phyloP scores from a whole-genome alignment of 2,113 vertebrate genomes.

The Nicator chloris region DNA sequence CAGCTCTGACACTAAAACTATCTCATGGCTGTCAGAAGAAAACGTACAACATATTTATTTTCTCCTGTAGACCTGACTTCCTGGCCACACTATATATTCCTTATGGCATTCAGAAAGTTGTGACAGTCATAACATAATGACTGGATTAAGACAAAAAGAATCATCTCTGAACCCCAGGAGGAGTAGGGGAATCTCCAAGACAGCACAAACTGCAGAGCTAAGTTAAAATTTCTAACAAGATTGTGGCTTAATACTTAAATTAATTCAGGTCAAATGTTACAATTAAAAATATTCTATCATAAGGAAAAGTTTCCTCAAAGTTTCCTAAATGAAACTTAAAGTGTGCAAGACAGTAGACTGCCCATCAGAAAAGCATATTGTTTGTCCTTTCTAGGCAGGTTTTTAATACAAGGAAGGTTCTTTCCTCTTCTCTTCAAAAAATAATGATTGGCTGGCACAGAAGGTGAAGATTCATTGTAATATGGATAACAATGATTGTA shows the following conservation, averaged over 20 bases:
- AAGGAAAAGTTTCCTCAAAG: background rate
- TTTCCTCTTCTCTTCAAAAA: background rate
- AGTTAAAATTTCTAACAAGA: background rate
- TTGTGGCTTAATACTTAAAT: background rate
- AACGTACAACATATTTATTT: rapidly evolving
- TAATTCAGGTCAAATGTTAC: background rate
- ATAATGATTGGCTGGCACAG: background rate
- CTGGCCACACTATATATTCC: background rate
- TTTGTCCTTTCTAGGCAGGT: background rate
- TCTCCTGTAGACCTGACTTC: background rate
- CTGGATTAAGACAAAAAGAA: background rate
- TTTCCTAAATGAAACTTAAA: background rate
- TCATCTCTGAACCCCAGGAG: background rate
- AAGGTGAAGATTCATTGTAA: background rate
- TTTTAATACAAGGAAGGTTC: background rate
- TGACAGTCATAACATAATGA: background rate
- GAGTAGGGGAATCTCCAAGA: background rate
- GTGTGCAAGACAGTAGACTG: background rate
- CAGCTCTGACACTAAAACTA: background rate
- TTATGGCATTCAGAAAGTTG: background rate
- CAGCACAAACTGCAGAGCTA: background rate
- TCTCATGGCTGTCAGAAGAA: background rate
- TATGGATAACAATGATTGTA: background rate
- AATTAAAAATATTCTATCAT: background rate
- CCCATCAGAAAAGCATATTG: background rate